Percentiles rank a stretch among this genome's conserved stretches.
phyloP scores from a whole-genome alignment of 2,797 vertebrate genomes.

The Percopsis omiscomaycus region DNA sequence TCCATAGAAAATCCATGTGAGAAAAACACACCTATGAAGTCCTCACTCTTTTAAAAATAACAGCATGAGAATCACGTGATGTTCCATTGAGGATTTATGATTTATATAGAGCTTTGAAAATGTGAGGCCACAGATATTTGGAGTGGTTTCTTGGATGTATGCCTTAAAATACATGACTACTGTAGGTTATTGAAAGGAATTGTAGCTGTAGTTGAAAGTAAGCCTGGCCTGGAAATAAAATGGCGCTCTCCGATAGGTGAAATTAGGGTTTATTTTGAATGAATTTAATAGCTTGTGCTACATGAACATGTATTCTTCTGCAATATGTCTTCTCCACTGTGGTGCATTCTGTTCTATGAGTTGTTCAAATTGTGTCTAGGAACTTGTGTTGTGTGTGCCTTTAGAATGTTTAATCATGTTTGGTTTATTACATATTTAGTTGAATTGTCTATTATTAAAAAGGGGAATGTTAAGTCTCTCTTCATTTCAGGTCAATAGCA shows the following conservation, averaged over 20 bases:
- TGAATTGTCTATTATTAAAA: conserved; percentile 15
- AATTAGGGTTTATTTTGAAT: conserved; percentile 13
- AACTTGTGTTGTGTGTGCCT: conserved; percentile 54
- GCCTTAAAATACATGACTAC: conserved; percentile 9
- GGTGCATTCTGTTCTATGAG: conserved; percentile 2
- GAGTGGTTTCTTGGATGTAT: conserved; percentile 3
- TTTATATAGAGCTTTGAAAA: background rate
- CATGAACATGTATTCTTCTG: conserved; percentile 6
- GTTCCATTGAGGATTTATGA: conserved; percentile 6
- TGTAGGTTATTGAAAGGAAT: background rate
- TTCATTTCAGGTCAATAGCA: conserved; percentile 13
- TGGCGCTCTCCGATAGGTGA: background rate
- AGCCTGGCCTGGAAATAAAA: background rate
- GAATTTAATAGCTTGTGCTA: conserved; percentile 27
- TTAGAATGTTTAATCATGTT: conserved; percentile 43
- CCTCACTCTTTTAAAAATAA: background rate
- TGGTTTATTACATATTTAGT: conserved; percentile 33
- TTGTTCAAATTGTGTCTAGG: conserved; percentile 4
- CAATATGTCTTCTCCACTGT: conserved; percentile 24
- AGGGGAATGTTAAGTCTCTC: conserved; percentile 19
- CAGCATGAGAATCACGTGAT: conserved; percentile 5
- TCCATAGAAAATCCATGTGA: background rate
- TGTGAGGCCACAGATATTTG: conserved; percentile 13
- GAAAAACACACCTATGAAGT: conserved; percentile 12
- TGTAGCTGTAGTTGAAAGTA: background rate